Evolutionary conservation across 2,797 vertebrate species (phyloP), one percentile per base, ranked within the genome.

Genomic region (Orientallactaga sibirica): DNA sequence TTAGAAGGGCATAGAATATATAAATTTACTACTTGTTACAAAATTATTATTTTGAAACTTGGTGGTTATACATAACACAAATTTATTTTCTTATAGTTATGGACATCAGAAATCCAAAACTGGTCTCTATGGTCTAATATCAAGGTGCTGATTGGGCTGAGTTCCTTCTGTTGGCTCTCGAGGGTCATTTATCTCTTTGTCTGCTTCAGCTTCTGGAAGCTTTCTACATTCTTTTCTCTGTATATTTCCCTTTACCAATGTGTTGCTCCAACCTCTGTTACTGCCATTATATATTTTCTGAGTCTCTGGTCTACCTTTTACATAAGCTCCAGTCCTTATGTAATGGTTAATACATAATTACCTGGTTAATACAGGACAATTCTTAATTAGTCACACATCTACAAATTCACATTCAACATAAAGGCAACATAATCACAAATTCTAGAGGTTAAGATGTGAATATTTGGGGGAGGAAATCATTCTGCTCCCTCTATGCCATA

Each of bases 361-460:
- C 14, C 2, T 92, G 73, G 61, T 84, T 85, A 91, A 81, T 80
- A n/a, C 22, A 68, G 55, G n/a, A 25, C 82, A 90, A 76, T 43
- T 19, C 61, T 81, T 91, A 71, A 91, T 92, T 91, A 91, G 37
- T 92, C 43, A 85, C 24, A 62, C 14, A n/a, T 48, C 18, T 74
- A 29, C 22, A 70, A 94, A 93, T 18, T 75, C 82, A 55, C 58
- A 92, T 93, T 94, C 37, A 88, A 41, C 77, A 91, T 84, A 87
- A 80, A 84, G 55, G 37, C 61, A 85, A 74, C 27, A 67, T 19
- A 75, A 75, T 58, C 24, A 88, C 12, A 73, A 58, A 24, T 88
- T 88, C 4, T 20, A 58, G 67, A n/a, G 37, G 88, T 76, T 90
- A 95, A 77, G n/a, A 79, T 66, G 12, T 78, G 25, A 80, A 78